Conservation (phyloP, 2,797 vertebrate genomes). For the Phoeniculus purpureus region DNA sequence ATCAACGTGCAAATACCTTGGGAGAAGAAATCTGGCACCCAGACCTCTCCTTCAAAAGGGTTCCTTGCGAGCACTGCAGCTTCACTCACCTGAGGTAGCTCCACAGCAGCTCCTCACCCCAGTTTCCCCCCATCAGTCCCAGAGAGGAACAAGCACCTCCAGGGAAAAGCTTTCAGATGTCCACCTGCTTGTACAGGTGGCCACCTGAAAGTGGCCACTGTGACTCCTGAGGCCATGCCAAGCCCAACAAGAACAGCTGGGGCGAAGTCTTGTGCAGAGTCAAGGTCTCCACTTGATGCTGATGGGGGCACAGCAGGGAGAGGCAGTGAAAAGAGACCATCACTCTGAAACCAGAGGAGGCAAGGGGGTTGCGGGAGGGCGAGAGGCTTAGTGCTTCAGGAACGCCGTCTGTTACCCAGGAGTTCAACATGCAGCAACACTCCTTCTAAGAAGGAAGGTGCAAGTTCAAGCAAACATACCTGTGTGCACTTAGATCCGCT, state of each 20-base stretch:
- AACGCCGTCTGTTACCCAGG: background rate
- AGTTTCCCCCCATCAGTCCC: background rate
- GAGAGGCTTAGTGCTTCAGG: background rate
- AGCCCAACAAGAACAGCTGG: background rate
- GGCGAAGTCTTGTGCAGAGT: background rate
- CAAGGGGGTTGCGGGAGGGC: background rate
- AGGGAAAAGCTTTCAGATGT: fast-evolving
- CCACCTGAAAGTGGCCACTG: background rate
- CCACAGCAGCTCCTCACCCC: background rate
- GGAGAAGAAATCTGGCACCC: background rate
- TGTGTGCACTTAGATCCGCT: background rate
- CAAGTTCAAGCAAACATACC: background rate
- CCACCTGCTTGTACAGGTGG: background rate
- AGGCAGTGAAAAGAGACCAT: fast-evolving
- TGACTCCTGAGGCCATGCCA: background rate
- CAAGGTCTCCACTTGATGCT: background rate
- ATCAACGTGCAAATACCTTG: background rate
- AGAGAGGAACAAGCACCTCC: background rate
- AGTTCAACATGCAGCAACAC: background rate
- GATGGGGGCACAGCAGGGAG: background rate
- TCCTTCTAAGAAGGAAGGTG: background rate
- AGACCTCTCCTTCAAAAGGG: background rate
- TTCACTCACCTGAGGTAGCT: background rate
- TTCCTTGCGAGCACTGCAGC: background rate
- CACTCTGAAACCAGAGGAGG: background rate